Percentiles rank a stretch among this genome's conserved stretches.
These are phyloP conservation scores for Antechinus flavipes DNA, from an alignment of 2,113 vertebrate species.

Conservation along the genomic window DNA sequence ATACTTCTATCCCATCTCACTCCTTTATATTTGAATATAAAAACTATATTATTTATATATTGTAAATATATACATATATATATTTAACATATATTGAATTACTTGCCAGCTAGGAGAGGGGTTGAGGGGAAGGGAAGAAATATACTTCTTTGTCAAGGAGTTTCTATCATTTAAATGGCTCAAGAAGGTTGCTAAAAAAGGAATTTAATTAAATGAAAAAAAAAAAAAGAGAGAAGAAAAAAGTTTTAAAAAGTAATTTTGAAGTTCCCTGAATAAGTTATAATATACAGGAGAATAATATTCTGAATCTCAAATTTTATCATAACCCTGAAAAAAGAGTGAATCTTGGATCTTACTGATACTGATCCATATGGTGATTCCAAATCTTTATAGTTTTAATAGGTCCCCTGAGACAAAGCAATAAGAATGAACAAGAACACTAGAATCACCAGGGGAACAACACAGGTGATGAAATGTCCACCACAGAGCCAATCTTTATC, in stretches of 20 bases:
- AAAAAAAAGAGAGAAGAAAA: neutral
- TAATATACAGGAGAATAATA: neutral
- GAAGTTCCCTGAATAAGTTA: neutral
- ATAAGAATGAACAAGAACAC: neutral
- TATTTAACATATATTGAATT: too few relatives aligned
- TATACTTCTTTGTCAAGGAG: neutral
- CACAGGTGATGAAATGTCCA: neutral
- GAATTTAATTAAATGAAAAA: neutral
- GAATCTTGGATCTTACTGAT: neutral
- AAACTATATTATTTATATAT: too few relatives aligned
- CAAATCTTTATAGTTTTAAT: neutral
- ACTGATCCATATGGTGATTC: neutral
- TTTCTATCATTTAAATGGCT: neutral
- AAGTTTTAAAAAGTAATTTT: neutral
- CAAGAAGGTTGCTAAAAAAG: neutral
- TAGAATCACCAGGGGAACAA: neutral
- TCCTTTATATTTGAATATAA: neutral
- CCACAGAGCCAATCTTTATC: neutral
- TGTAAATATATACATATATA: too few relatives aligned
- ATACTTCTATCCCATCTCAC: too few relatives aligned
- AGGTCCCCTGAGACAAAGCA: neutral
- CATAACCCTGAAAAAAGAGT: neutral
- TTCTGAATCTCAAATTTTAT: neutral
- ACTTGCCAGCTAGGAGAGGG: too few relatives aligned
- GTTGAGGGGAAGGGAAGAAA: too few relatives aligned